Evolutionary conservation across 2,888 invertebrate genomes (phyloP).

Genomic region (Esperia sulphurella): DNA sequence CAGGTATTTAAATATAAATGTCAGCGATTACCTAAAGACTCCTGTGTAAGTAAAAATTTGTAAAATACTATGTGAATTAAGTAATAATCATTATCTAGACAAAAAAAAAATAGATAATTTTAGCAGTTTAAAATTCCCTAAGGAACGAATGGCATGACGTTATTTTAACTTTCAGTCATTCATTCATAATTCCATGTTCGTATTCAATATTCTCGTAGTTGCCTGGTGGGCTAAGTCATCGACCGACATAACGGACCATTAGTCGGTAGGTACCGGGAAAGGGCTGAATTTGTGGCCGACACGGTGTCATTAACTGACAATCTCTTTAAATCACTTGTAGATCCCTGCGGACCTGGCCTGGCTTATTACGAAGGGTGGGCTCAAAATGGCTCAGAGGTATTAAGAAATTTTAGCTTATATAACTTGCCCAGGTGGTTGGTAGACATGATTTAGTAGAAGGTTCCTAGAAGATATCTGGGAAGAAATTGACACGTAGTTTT

Average conservation of each 20-base stretch:
- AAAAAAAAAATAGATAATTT: not conserved
- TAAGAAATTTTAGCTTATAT: slow-evolving; percentile 56
- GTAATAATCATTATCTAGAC: not conserved
- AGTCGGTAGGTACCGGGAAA: slow-evolving; percentile 46
- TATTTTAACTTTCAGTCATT: not conserved
- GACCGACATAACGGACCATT: slow-evolving; percentile 25
- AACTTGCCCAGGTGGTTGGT: not conserved
- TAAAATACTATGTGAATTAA: not conserved
- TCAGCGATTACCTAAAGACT: not conserved
- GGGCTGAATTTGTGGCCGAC: slow-evolving; percentile 66
- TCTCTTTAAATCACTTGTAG: slow-evolving; percentile 74
- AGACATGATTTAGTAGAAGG: not conserved
- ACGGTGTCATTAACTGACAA: slow-evolving; percentile 67
- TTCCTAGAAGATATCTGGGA: not conserved
- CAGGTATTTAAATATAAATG: not conserved
- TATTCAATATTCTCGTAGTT: slow-evolving; percentile 4
- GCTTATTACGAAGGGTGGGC: slow-evolving; percentile 64
- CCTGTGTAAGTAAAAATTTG: not conserved
- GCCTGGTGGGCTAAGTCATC: slow-evolving; percentile 11
- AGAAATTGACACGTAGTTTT: not conserved
- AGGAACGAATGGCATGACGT: not conserved
- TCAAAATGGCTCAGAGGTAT: slow-evolving; percentile 40
- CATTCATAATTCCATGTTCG: slow-evolving; percentile 23
- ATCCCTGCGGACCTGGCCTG: slow-evolving; percentile 48
- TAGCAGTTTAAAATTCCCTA: not conserved